phyloP scores from a whole-genome alignment of 2,888 invertebrate genomes.

The Agonopterix alstromeriana region DNA sequence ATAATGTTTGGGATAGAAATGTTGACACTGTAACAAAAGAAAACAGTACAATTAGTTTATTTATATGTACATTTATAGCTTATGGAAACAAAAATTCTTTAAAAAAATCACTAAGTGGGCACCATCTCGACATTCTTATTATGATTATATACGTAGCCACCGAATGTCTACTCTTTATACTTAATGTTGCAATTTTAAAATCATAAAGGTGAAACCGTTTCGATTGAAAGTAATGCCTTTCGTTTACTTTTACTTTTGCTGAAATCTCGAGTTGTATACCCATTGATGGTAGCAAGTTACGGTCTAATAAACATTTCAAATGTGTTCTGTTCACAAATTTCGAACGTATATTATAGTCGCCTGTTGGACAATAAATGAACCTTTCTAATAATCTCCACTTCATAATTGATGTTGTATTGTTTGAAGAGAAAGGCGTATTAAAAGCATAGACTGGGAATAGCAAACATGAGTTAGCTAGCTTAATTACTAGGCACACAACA shows the following conservation, averaged over 20 bases:
- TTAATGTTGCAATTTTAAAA: constrained; percentile 5
- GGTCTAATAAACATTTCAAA: constrained; percentile 7
- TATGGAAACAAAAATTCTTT: not conserved
- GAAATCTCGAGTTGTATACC: constrained; percentile 13
- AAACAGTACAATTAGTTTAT: constrained; percentile 33
- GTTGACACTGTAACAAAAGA: constrained; percentile 73
- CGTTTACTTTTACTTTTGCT: constrained; percentile 29
- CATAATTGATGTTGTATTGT: constrained; percentile 31
- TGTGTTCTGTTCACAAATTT: not conserved
- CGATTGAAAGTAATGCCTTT: constrained; percentile 22
- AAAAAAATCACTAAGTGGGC: too few relatives aligned
- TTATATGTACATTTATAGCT: too few relatives aligned
- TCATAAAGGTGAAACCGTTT: constrained; percentile 16
- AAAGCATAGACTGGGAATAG: constrained; percentile 21
- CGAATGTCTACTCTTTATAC: too few relatives aligned
- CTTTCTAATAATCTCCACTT: constrained; percentile 41
- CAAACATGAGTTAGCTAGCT: constrained; percentile 25
- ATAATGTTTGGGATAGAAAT: constrained; percentile 76
- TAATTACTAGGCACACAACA: constrained; percentile 30
- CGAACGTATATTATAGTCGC: not conserved
- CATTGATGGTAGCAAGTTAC: constrained; percentile 6
- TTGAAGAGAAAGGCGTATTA: constrained; percentile 54
- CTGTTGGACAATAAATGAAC: constrained; percentile 17
- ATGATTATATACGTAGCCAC: too few relatives aligned
- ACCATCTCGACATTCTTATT: too few relatives aligned